Evolutionary conservation across 2,888 invertebrate genomes (phyloP).

Genomic region (Apodemia hepburni): DNA sequence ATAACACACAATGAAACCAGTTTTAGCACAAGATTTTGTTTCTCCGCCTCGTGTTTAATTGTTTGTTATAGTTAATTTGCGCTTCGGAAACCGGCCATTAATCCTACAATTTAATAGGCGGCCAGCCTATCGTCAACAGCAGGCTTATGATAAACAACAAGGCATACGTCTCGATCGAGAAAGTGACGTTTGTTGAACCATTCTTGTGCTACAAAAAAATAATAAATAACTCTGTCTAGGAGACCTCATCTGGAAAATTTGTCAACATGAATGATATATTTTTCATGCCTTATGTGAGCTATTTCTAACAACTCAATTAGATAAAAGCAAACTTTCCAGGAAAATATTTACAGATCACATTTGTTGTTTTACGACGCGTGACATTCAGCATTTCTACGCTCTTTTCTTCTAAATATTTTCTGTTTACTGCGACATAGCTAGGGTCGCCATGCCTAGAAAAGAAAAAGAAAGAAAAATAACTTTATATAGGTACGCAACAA

Average conservation of each 20-base stretch:
- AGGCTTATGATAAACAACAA: no score
- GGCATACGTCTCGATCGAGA: no score
- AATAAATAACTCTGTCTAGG: background rate
- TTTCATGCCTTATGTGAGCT: background rate
- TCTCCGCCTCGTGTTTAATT: no score
- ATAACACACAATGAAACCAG: no score
- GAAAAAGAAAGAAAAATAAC: no score
- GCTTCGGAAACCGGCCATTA: no score
- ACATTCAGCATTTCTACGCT: slow-evolving; percentile 3
- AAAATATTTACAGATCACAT: slow-evolving; percentile 13
- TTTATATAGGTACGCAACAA: no score
- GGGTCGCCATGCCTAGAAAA: background rate
- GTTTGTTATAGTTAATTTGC: no score
- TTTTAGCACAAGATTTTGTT: no score
- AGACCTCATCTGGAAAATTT: background rate
- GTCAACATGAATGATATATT: background rate
- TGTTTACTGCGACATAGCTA: slow-evolving; percentile 4
- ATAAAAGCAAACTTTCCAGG: background rate
- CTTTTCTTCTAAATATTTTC: slow-evolving; percentile 11
- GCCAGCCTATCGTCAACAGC: no score
- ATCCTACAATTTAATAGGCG: no score
- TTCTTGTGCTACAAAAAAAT: background rate
- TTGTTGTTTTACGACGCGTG: slow-evolving; percentile 11
- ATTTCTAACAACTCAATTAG: background rate
- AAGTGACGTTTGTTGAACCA: background rate